These are phyloP conservation scores for Notarius quadriscutis DNA, from an alignment of 2,113 vertebrate genomes.

Conservation along the genomic window DNA sequence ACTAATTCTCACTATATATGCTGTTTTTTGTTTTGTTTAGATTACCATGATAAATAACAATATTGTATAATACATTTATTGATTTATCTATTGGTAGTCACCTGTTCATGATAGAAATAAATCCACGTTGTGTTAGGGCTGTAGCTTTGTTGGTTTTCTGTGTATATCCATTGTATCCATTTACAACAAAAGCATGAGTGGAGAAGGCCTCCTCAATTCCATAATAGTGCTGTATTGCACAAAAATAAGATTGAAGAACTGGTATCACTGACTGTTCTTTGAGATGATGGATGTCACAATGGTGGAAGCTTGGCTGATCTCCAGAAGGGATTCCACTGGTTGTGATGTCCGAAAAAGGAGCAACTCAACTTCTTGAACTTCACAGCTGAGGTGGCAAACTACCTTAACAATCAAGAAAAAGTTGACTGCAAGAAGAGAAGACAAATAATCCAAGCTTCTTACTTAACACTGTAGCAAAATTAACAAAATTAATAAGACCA, in stretches of 20 bases:
- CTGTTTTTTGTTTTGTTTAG: too few species aligned
- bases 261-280: slow-evolving; percentile 2
- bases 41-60: too few species aligned
- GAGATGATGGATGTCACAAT: slow-evolving; percentile 17
- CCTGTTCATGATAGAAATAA: too few species aligned
- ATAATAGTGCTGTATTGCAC: too few species aligned
- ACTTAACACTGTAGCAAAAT: too few species aligned
- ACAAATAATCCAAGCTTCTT: neutral
- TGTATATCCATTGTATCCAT: neutral
- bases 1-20: too few species aligned
- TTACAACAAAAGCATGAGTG: neutral
- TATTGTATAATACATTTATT: too few species aligned
- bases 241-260: neutral
- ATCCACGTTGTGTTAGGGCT: too few species aligned
- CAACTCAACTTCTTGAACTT: slow-evolving; percentile 19
- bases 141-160: too few species aligned
- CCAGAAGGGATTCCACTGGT: neutral
- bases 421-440: neutral
- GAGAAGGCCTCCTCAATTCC: too few species aligned
- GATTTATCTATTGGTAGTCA: too few species aligned
- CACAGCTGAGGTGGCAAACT: slow-evolving; percentile 22
- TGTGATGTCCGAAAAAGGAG: neutral
- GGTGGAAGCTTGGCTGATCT: slow-evolving; percentile 19
- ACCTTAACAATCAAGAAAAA: neutral
- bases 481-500: too few species aligned